Percentiles rank a stretch among this genome's conserved stretches.
Evolutionary conservation across 2,888 invertebrate genomes (phyloP).

Genomic region (Strigamia maritima): DNA sequence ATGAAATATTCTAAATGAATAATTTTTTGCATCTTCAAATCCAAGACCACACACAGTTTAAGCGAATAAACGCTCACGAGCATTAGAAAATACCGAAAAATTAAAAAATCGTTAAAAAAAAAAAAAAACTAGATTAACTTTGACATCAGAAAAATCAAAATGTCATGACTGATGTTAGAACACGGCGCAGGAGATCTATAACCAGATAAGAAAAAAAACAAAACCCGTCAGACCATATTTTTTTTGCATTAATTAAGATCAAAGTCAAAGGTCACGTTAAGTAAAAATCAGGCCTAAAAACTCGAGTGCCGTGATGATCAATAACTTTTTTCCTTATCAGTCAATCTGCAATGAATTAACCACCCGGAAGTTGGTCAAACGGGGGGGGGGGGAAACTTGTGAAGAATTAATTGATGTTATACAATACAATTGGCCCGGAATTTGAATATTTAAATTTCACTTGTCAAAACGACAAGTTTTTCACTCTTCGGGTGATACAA

Average conservation of each 20-base stretch:
- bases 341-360: constrained; percentile 2
- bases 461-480: background rate
- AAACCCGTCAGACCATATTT: too few species aligned
- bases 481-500: background rate
- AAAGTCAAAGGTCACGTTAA: background rate
- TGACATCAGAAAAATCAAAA: background rate
- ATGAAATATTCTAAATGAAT: too few species aligned
- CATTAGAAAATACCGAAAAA: background rate
- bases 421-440: background rate
- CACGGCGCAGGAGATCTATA: background rate
- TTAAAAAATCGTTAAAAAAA: background rate
- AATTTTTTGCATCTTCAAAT: too few species aligned
- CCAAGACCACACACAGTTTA: too few species aligned
- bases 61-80: too few species aligned
- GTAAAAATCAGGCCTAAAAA: background rate
- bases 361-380: constrained; percentile 10
- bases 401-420: background rate
- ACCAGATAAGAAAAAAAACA: background rate
- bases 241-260: background rate
- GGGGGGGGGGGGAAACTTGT: background rate
- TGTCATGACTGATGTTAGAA: background rate
- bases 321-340: background rate
- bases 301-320: background rate
- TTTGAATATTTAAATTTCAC: background rate
- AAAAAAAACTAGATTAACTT: background rate